Conservation (phyloP, 2,888 invertebrate genomes). For the Flexamia atlantica region DNA sequence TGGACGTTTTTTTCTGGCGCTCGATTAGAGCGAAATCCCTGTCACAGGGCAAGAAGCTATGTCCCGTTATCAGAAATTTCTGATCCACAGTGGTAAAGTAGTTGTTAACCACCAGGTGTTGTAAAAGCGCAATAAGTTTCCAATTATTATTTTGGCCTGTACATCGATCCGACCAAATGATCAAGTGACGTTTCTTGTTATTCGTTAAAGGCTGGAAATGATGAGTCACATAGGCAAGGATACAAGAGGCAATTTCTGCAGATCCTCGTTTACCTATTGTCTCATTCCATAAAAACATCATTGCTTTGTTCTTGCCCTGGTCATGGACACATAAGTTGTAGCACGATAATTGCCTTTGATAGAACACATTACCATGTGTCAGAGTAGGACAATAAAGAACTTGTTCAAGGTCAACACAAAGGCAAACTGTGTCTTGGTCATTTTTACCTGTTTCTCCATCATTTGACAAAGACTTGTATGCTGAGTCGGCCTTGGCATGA, state of each 20-base stretch:
- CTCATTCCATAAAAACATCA: conserved; percentile 65
- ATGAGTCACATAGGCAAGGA: conserved; percentile 60
- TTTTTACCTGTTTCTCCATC: conserved; percentile 26
- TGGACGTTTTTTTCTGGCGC: conserved; percentile 63
- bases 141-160: conserved; percentile 69
- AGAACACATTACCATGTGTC: conserved; percentile 57
- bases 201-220: conserved; percentile 18
- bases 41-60: conserved; percentile 68
- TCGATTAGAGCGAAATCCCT: conserved; percentile 65
- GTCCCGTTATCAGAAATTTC: conserved; percentile 68
- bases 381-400: conserved; percentile 34
- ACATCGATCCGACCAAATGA: conserved; percentile 69
- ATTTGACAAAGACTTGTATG: conserved; percentile 58
- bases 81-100: conserved; percentile 68
- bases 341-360: too few species aligned
- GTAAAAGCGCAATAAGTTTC: conserved; percentile 61
- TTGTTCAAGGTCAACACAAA: conserved; percentile 62
- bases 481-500: conserved; percentile 33
- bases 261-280: conserved; percentile 63
- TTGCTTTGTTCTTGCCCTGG: conserved; percentile 55
- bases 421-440: background rate
- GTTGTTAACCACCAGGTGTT: conserved; percentile 58
- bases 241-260: conserved; percentile 63
- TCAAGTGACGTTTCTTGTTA: conserved; percentile 45
- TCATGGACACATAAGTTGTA: conserved; percentile 64